Conservation (phyloP, 2,113 vertebrate genomes). For the Phasianus colchicus region DNA sequence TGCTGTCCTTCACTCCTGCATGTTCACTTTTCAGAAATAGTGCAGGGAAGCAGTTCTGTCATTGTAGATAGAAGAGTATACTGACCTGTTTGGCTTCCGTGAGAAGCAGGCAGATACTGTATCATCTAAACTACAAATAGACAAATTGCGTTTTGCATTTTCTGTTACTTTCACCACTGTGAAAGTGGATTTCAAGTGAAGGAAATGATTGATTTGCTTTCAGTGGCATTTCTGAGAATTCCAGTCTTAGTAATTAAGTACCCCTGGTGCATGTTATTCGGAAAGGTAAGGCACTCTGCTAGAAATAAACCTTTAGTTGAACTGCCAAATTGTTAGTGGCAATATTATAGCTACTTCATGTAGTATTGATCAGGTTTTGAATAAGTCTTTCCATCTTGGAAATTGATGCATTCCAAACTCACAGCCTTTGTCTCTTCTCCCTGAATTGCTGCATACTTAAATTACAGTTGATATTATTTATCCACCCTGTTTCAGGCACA, state of each 20-base stretch:
- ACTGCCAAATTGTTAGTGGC: neutral
- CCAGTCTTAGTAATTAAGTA: neutral
- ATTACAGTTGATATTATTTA: neutral
- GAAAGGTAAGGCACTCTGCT: neutral
- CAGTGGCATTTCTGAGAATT: conserved; percentile 2
- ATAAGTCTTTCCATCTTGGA: neutral
- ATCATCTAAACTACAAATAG: neutral
- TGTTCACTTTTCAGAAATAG: neutral
- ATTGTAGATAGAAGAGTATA: fast-evolving
- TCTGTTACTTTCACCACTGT: neutral
- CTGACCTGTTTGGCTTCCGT: neutral
- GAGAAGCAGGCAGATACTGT: neutral
- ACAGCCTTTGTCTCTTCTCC: neutral
- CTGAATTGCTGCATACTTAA: neutral
- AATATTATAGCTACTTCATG: neutral
- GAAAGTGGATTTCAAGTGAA: neutral
- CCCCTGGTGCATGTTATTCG: neutral
- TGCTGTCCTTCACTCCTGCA: neutral
- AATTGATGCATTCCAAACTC: neutral
- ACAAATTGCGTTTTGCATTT: neutral
- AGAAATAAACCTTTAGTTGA: neutral
- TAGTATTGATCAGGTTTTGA: neutral
- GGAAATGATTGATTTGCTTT: neutral
- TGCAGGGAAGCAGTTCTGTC: neutral
- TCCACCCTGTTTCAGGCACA: neutral